Base-by-base conservation (phyloP, 2,888 invertebrate species). In the Polymixis lichenea region DNA sequence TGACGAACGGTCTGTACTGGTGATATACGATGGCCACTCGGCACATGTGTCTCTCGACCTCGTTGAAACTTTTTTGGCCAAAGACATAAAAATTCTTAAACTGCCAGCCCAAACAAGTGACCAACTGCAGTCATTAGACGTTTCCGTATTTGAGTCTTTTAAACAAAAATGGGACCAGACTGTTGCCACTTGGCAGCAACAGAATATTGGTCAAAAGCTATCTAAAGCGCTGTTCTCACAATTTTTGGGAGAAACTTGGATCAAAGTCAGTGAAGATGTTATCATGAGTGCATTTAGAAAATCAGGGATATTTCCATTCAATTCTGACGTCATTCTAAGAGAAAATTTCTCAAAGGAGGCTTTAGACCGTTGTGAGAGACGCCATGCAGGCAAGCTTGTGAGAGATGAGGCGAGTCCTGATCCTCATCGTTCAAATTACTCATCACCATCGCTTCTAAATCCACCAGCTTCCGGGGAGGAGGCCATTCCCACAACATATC, bases 251-350 rank as follows among this genome's bases (percentile, higher is more conserved):
- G 60, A 61, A 11, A 61, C 32, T 9, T 32, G 60, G 60, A 22
- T 38, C 32, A 61, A 11, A 22, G 60, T 38, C 22, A 61, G 60
- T 22, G 11, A 61, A 22, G 60, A 38, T 61, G 60, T 61, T 22
- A 61, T 61, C 28, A 38, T 61, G 32, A 61, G 62, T 43, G 62
- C 43, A 43, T 62, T 62, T 43, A 62, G 62, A 62, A 62, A 62
- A 43, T 43, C 62, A 15, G 62, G 62, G n/a, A 62, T 62, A 43
- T 62, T 62, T 62, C 38, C 43, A n/a, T 62, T 62, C 5, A 43
- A 62, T 62, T 62, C 62, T 38, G 15, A 62, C 62, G 62, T 62
- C 62, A 43, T 62, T 62, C 62, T 22, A 62, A 62, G 43, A 62
- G 62, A 62, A 43, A 15, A 7, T 15, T 43, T 62, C 3, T 62